phyloP scores from a whole-genome alignment of 2,888 invertebrate species.

The Athalia cordata region DNA sequence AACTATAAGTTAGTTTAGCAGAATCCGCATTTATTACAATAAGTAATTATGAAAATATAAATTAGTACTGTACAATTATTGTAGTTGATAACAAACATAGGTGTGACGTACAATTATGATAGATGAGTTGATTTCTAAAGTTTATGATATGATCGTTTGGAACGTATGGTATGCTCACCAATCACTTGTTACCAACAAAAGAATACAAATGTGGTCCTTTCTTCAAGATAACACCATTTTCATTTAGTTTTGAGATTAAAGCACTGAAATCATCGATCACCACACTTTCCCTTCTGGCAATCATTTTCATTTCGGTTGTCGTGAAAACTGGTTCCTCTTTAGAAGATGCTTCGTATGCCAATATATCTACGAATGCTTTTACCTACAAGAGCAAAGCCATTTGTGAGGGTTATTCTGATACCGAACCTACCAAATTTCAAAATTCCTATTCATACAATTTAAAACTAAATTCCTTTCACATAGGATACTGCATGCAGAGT shows the following conservation, averaged over 20 bases:
- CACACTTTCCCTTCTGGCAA: conserved; percentile 81
- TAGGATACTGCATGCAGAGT: conserved; percentile 50
- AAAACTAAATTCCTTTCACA: conserved; percentile 31
- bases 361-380: conserved; percentile 82
- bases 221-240: conserved; percentile 89
- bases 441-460: conserved; percentile 32
- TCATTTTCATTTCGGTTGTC: conserved; percentile 83
- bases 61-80: too few relatives aligned
- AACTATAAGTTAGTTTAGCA: too few relatives aligned
- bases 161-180: not conserved
- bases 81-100: too few relatives aligned
- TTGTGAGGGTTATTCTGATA: conserved; percentile 39
- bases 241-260: conserved; percentile 86
- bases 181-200: not conserved
- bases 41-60: too few relatives aligned
- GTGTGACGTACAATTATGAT: too few relatives aligned
- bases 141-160: not conserved
- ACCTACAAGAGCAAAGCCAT: conserved; percentile 74
- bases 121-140: too few relatives aligned
- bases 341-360: conserved; percentile 81
- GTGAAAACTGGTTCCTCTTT: conserved; percentile 84
- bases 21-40: too few relatives aligned
- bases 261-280: conserved; percentile 79
- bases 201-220: conserved; percentile 75
- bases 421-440: conserved; percentile 44